Conservation (phyloP, 2,797 vertebrate species). For the Craterocephalus amniculus region DNA sequence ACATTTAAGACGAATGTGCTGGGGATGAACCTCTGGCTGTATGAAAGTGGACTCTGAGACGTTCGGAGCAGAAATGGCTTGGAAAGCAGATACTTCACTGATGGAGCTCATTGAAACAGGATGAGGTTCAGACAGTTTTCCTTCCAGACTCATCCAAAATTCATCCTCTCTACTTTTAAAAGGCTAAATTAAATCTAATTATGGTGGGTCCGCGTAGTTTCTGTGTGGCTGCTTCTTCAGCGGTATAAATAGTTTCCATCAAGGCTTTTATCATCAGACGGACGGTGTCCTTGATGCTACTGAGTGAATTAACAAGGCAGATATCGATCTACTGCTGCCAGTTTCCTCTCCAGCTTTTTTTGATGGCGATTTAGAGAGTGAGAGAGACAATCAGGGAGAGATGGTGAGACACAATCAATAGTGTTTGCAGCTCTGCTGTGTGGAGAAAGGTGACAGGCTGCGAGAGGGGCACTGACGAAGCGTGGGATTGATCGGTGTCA, state of each 20-base stretch:
- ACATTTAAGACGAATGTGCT: too few relatives aligned
- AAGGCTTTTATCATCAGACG: conserved; percentile 64
- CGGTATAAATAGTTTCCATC: conserved; percentile 65
- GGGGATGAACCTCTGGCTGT: too few relatives aligned
- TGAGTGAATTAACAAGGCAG: conserved; percentile 77
- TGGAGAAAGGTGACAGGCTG: conserved; percentile 62
- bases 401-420: conserved; percentile 59
- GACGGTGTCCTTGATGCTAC: conserved; percentile 70
- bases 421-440: conserved; percentile 64
- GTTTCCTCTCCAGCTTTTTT: conserved; percentile 75
- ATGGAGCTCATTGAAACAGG: background rate
- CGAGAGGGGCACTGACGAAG: conserved; percentile 48
- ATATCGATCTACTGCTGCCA: conserved; percentile 65
- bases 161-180: background rate
- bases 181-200: conserved; percentile 26
- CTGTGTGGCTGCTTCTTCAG: conserved; percentile 28
- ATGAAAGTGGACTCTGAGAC: too few relatives aligned
- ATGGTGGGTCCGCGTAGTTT: conserved; percentile 27
- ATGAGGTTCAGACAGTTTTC: background rate
- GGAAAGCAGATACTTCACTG: conserved; percentile 23
- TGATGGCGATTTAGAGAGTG: conserved; percentile 68
- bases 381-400: conserved; percentile 51
- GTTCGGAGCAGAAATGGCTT: too few relatives aligned
- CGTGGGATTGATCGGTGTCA: conserved; percentile 50
- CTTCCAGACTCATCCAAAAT: background rate